Evolutionary conservation across 2,888 invertebrate species (phyloP), one percentile per base, ranked within the genome.

Genomic region (Lumbricus terrestris): DNA sequence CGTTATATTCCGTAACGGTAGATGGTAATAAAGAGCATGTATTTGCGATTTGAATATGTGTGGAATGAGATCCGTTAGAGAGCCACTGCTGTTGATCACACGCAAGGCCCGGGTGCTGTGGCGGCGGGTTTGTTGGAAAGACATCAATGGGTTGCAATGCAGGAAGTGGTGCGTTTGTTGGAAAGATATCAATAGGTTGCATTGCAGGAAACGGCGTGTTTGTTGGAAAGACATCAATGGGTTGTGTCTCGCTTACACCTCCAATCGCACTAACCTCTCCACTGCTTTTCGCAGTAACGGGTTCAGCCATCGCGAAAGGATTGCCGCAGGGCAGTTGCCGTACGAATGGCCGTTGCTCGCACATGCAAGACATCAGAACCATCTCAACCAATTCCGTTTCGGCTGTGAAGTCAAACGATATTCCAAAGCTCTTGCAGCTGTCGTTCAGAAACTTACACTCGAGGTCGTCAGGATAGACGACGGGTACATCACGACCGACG

Each of bases 351-450:
- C 85, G 37, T 29, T 37, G n/a, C 16, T 90, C 37, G 23, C 40
- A 85, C 90, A 90, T 38, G 40, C 82, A 82, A 38, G 82, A 38
- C 37, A 90, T 38, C 0, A 90, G 90, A 6, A 90, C 82, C 33
- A 94, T 91, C 42, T 92, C 92, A 47, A 94, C 93, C 35, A 94
- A 91, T 88, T 93, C 93, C n/a, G 94, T 94, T 16, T 29, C 33
- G 6, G n/a, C 29, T 1, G 82, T 42, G 69, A 90, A 90, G 18
- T 42, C 54, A 54, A 90, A 90, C 34, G 37, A 8, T 34, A 90
- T 34, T 23, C 90, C 90, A 40, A 33, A 88, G 11, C 16, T 88
- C 34, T 34, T 34, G 29, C 90, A 90, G 16, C 40, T n/a, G 18
- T 33, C 40, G 47, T 90, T 90, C 88, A 90, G 47, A 69, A 88